Base-by-base conservation (phyloP, 2,113 vertebrate species). In the Vulpes lagopus region DNA sequence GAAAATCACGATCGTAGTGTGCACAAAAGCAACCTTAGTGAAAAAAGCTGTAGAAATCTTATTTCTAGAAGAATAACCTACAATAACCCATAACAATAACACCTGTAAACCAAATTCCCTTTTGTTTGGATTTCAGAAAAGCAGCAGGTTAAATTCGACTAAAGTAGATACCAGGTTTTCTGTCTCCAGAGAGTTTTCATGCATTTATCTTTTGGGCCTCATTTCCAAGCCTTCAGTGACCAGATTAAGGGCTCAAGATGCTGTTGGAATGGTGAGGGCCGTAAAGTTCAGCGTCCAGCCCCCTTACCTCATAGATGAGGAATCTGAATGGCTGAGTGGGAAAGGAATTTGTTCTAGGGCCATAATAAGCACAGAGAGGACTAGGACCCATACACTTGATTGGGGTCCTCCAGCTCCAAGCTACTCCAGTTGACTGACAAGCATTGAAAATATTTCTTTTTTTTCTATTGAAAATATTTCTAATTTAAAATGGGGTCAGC, bases 21-120 rank as follows among this genome's bases (percentile, higher is more conserved):
- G 97, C 97, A 96, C 85, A 87, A 97, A 97, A 96, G 38, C 0
- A 38, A 92, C 80, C 55, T 96, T 85, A 74, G 53, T 90, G 27
- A 30, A 83, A 92, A 96, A 92, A 94, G 92, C 94, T 49, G 57
- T 82, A 19, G 79, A 97, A 94, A 79, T 38, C 57, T 84, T 93
- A 65, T 97, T 98, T 98, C 65, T 92, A 19, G 91, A 96, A 96
- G 91, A 71, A 94, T 87, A 96, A 95, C 73, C 64, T 91, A 91
- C 22, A 88, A 87, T 97, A 97, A 97, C 93, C 96, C 62, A 79
- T 69, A 93, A 97, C 74, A 97, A 95, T 88, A 96, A 89, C 80
- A 98, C 97, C 97, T 95, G 79, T 97, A 98, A 98, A 98, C 78
- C 74, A 79, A 92, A 83, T 91, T 96, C 82, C 82, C 92, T 92